Evolutionary conservation across 2,888 invertebrate genomes (phyloP), one percentile per base, ranked within the genome.

Genomic region (Drosophila borealis): DNA sequence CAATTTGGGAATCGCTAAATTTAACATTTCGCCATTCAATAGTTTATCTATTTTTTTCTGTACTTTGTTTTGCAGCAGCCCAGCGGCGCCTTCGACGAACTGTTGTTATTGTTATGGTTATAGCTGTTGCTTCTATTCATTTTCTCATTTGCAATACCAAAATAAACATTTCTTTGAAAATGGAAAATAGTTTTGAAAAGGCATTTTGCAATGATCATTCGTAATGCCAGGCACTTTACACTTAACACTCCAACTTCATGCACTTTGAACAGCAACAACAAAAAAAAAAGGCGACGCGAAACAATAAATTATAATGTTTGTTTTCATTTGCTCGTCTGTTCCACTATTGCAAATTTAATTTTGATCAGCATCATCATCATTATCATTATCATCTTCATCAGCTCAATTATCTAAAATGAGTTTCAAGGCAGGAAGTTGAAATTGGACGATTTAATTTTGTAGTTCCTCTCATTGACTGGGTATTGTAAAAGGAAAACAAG

Each of bases 1-100:
- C 41, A 25, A 56, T 62, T 65, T 66, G 54, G 49, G 29, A 50
- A 60, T 37, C 41, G 59, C 83, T 84, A 88, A 71, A 71, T 75
- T 83, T 88, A 81, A 78, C 68, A 84, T 89, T 89, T 89, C 87
- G 88, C 88, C 80, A 88, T 80, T 76, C 60, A 70, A 56, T 50
- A 50, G 41, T 70, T 70, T 41, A 50, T 54, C 19, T 37, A 25
- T 44, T 50, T 61, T 17, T 17, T 36, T n/a, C 21, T 55, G 21
- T 17, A 49, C 37, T 17, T 25, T 44, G 17, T 50, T 42, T 25
- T 33, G 3, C 3, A 45, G 17, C 11, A 42, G 19, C 48, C 19
- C 48, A 49, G n/a, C 45, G 80, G 68, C 66, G 68, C 77, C 82
- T 77, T 46, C 50, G 48, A 39, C 13, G 50, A 51, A 64, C 60